phyloP scores from a whole-genome alignment of 2,888 invertebrate species.

The Azorinus chamasolen region DNA sequence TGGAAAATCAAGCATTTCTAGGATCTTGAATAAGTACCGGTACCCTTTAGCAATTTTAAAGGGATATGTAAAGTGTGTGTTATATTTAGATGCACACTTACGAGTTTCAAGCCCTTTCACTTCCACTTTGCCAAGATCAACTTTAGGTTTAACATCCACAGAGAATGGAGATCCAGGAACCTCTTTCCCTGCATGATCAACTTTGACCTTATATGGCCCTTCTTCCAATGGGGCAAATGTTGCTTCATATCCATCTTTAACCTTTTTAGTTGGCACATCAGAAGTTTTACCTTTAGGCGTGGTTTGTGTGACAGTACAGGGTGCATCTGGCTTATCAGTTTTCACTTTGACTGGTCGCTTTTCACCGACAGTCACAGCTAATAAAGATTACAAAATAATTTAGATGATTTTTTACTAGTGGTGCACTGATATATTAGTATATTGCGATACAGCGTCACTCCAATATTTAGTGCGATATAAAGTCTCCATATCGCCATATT shows the following conservation, averaged over 20 bases:
- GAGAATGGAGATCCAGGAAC: conserved; percentile 86
- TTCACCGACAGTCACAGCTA: conserved; percentile 65
- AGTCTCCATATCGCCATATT: too few relatives aligned
- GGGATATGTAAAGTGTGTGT: too few relatives aligned
- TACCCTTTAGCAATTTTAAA: too few relatives aligned
- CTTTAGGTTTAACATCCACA: conserved; percentile 84
- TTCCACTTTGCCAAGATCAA: conserved; percentile 83
- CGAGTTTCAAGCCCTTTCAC: conserved; percentile 94
- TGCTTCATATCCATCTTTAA: conserved; percentile 89
- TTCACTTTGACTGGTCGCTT: conserved; percentile 61
- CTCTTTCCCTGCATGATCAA: conserved; percentile 85
- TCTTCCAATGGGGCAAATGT: conserved; percentile 86
- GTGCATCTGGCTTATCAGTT: conserved; percentile 61
- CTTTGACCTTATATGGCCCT: conserved; percentile 85
- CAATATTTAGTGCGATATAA: too few relatives aligned
- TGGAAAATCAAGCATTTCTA: too few relatives aligned
- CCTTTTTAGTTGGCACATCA: conserved; percentile 91
- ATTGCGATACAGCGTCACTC: too few relatives aligned
- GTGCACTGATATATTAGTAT: too few relatives aligned
- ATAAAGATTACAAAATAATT: conserved; percentile 3
- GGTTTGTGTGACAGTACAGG: conserved; percentile 80
- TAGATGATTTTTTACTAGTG: too few relatives aligned
- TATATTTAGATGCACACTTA: too few relatives aligned
- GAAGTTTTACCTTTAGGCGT: conserved; percentile 89
- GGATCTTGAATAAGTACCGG: too few relatives aligned